Evolutionary conservation across 2,888 invertebrate species (phyloP).

Genomic region (Machimus atricapillus): DNA sequence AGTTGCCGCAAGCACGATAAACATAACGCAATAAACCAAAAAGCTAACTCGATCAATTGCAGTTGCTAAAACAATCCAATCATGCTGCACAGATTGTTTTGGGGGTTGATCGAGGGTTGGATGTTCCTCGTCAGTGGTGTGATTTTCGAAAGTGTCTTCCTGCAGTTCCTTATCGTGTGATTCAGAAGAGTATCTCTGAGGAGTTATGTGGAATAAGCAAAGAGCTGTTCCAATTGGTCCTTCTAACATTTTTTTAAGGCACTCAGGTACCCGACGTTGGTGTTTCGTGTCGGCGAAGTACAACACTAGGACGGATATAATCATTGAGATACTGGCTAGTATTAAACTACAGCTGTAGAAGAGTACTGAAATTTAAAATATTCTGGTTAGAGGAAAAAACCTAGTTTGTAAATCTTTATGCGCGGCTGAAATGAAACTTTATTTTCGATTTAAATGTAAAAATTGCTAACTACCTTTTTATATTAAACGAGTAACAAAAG

Average conservation of each 20-base stretch:
- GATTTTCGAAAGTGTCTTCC: conserved; percentile 60
- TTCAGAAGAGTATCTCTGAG: not conserved
- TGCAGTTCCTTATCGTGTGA: conserved; percentile 57
- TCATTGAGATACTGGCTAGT: conserved; percentile 62
- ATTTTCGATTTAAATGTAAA: too few relatives aligned
- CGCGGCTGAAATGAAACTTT: not conserved
- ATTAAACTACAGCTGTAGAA: conserved; percentile 65
- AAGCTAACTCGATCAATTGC: conserved; percentile 71
- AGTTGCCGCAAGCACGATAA: conserved; percentile 52
- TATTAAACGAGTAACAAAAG: too few relatives aligned
- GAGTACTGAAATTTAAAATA: conserved; percentile 59
- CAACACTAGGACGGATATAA: conserved; percentile 64
- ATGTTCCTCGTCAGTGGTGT: conserved; percentile 57
- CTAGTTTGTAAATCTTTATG: not conserved
- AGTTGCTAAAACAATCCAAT: conserved; percentile 71
- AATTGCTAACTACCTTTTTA: too few relatives aligned
- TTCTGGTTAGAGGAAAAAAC: not conserved
- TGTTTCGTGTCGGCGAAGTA: conserved; percentile 64
- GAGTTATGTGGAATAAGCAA: not conserved
- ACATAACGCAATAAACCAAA: conserved; percentile 66
- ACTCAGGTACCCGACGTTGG: conserved; percentile 62
- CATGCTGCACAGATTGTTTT: conserved; percentile 63
- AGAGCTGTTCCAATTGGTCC: conserved; percentile 50
- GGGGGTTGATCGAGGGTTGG: conserved; percentile 54
- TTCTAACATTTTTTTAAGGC: conserved; percentile 55